Base-by-base conservation (phyloP, 2,113 vertebrate species). In the Solenodon paradoxus region DNA sequence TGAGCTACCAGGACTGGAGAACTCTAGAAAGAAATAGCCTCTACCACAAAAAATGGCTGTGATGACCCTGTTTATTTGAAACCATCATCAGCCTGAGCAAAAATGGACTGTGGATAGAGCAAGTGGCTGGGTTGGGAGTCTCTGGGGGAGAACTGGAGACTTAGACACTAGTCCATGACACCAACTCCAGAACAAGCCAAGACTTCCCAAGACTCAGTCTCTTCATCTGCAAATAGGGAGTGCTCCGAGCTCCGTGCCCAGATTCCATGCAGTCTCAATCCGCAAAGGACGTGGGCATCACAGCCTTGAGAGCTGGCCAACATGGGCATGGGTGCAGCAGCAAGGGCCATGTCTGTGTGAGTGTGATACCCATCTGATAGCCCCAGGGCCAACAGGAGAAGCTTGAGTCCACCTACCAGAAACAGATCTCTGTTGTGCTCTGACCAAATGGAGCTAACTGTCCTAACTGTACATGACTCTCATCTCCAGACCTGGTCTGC, bases 341-440 rank as follows among this genome's bases (percentile, higher is more conserved):
- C 51, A 17, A 26, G 53, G 0, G 0, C 15, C n/a, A 19, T 0
- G 49, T 68, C 61, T 51, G 30, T 32, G 45, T 40, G n/a, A 79
- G 79, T 0, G 0, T 1, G 7, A 32, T 0, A 30, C 51, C 75
- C 15, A 4, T 12, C 11, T 0, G 8, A 26, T 9, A 47, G 53
- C 77, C 45, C 16, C 6, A 2, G 32, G n/a, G 22, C 53, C 26
- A 26, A 61, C 17, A 69, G 57, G 57, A 88, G 63, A 40, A 35
- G 45, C 32, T n/a, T 2, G 22, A 42, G 59, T 10, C 74, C 3
- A 6, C n/a, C 0, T 3, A 17, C 64, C 61, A 64, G 28, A 55
- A 79, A 40, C n/a, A 74, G 59, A 49, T 19, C 42, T 63, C 38
- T 20, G 47, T 42, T 0, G 4, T 10, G 42, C 55, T 61, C 35